These are phyloP conservation scores for Flabesymbios commensalis DNA, from an alignment of 2,888 invertebrate genomes.

Conservation along the genomic window DNA sequence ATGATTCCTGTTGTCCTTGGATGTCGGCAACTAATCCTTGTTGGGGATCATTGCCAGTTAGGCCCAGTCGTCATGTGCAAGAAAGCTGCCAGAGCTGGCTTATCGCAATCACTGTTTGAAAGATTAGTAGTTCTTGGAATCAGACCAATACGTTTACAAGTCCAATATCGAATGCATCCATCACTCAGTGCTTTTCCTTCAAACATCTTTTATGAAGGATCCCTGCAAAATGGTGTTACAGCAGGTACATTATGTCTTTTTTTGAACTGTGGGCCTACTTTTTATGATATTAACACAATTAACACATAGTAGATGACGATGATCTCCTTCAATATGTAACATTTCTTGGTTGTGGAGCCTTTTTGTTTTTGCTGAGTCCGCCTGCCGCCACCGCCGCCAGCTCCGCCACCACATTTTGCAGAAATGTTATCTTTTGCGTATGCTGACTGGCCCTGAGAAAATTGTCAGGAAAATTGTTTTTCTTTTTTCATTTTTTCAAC, in stretches of 20 bases:
- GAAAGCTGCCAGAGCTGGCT: slow-evolving; percentile 94
- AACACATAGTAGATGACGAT: background rate
- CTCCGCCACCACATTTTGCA: too few species aligned
- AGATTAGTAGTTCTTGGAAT: slow-evolving; percentile 95
- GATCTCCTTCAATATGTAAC: background rate
- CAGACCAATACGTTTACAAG: slow-evolving; percentile 90
- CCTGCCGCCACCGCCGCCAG: too few species aligned
- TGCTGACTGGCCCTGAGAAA: too few species aligned
- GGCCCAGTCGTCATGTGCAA: slow-evolving; percentile 99
- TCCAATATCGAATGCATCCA: slow-evolving; percentile 98
- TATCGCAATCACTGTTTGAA: slow-evolving; percentile 96
- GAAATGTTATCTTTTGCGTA: too few species aligned
- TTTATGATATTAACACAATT: background rate
- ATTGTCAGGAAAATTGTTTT: too few species aligned
- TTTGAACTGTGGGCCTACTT: background rate
- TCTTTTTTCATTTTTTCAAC: too few species aligned
- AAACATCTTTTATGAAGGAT: slow-evolving; percentile 99
- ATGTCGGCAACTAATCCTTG: slow-evolving; percentile 92
- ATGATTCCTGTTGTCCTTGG: slow-evolving; percentile 99
- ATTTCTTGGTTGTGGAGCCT: too few species aligned
- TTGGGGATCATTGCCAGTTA: slow-evolving; percentile 98
- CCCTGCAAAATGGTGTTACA: slow-evolving; percentile 97
- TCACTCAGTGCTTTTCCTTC: slow-evolving; percentile 96
- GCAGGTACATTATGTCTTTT: slow-evolving; percentile 72
- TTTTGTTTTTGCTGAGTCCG: too few species aligned